Percentiles rank a stretch among this genome's conserved stretches.
Evolutionary conservation across 2,888 invertebrate species (phyloP).

Genomic region (Meteorus cinctellus): DNA sequence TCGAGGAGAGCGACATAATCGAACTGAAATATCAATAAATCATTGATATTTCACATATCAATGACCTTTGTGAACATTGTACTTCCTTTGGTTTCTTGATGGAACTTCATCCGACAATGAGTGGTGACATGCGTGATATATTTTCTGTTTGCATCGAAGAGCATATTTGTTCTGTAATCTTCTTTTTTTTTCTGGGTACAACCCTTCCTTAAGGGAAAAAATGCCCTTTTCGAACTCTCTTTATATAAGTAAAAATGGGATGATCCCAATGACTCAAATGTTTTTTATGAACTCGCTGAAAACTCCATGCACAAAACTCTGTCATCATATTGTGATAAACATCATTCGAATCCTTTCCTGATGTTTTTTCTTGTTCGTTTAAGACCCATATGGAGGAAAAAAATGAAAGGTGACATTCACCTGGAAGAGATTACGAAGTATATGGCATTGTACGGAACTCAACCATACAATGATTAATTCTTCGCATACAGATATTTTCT

Average conservation of each 20-base stretch:
- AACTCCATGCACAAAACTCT: not conserved
- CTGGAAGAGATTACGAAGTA: not conserved
- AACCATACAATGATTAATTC: too few species aligned
- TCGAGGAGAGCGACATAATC: not conserved
- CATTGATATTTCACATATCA: not conserved
- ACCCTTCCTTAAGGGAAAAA: not conserved
- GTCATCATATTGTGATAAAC: not conserved
- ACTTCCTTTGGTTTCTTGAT: too few species aligned
- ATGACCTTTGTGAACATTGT: too few species aligned
- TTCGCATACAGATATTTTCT: too few species aligned
- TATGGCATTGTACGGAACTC: not conserved
- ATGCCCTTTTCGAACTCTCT: not conserved
- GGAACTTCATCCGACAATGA: too few species aligned
- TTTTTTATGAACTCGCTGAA: not conserved
- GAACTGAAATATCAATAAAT: not conserved
- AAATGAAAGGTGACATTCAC: not conserved
- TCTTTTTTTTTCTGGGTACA: not conserved
- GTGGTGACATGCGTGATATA: too few species aligned
- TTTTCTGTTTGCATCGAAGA: too few species aligned
- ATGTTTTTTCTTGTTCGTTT: not conserved
- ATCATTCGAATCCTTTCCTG: not conserved
- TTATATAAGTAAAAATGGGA: not conserved
- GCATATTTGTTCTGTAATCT: not conserved
- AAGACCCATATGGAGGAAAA: not conserved
- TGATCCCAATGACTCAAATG: not conserved